phyloP scores from a whole-genome alignment of 2,797 vertebrate genomes.

The Pogoniulus pusillus region DNA sequence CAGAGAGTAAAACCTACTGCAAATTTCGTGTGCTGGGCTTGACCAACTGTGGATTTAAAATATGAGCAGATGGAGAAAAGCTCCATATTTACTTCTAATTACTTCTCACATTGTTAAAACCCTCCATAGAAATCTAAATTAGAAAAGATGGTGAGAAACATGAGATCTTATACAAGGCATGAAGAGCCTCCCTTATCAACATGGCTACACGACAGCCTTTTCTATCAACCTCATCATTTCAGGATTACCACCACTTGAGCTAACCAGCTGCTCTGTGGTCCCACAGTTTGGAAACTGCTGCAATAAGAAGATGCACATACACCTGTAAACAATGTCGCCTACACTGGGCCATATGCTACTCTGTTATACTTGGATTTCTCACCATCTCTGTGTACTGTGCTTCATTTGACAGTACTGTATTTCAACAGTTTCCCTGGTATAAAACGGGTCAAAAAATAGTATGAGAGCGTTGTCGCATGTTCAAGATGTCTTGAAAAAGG shows the following conservation, averaged over 20 bases:
- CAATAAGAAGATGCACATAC: background rate
- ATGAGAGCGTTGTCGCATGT: background rate
- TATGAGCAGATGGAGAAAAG: slow-evolving; percentile 3
- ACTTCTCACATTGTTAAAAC: background rate
- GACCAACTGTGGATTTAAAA: slow-evolving; percentile 3
- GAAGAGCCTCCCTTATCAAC: background rate
- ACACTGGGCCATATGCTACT: background rate
- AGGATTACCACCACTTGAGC: background rate
- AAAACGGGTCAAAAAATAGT: background rate
- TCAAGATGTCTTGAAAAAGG: background rate
- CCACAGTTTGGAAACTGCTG: background rate
- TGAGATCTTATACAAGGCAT: background rate
- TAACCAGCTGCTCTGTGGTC: background rate
- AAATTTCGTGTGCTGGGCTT: background rate
- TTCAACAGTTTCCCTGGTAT: background rate
- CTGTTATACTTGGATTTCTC: background rate
- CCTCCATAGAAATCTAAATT: background rate
- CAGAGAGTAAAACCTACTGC: background rate
- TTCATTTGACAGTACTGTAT: background rate
- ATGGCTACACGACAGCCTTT: background rate
- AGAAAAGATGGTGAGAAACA: background rate
- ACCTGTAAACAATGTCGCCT: background rate
- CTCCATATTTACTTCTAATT: slow-evolving; percentile 28
- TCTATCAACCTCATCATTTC: background rate
- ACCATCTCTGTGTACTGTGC: background rate